Base-by-base conservation (phyloP, 2,888 invertebrate species). In the Cerceris ruficornis region DNA sequence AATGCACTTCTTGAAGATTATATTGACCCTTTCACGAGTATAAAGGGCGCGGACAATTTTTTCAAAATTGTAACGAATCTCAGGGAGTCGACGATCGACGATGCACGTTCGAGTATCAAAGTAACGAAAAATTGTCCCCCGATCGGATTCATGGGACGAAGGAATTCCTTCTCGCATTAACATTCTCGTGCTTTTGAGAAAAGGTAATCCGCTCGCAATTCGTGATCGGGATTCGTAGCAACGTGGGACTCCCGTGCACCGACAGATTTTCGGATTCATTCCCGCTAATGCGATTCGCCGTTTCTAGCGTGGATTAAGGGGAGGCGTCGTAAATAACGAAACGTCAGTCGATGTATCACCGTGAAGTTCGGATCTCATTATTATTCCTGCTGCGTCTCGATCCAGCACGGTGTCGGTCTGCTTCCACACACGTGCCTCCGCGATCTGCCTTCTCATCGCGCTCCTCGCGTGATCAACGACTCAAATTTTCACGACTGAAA, bases 291-390 rank as follows among this genome's bases (percentile, higher is more conserved):
- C 77, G 77, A 84, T 82, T 82, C 85, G 84, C 75, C 82, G 81
- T 81, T 86, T 77, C 85, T 75, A 81, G 82, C 72, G 81, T 78
- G 87, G 88, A 88, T 89, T 86, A 89, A 86, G 86, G 86, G 86
- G 85, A 77, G 81, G 82, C 77, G 84, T 80, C 89, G 86, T 91
- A 90, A 91, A 90, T 91, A 91, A 90, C 90, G 85, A 86, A 86
- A 88, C 85, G 86, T 88, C 89, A 82, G 87, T 88, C 89, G 88
- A 90, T 90, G 89, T 88, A 90, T 90, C 90, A 89, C 87, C 82
- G 86, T 81, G 85, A 86, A 86, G 85, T 87, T 90, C 84, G 83
- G 88, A 86, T 87, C 87, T 84, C 88, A 91, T 91, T 90, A 88
- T 89, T 90, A 91, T 91, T 91, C 91, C 72, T 58, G 28, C 54